A percentile compares a stretch with the other conserved stretches of the same genome.
Evolutionary conservation across 2,797 vertebrate genomes (phyloP).

Genomic region (Poeciliopsis paucimaculata): DNA sequence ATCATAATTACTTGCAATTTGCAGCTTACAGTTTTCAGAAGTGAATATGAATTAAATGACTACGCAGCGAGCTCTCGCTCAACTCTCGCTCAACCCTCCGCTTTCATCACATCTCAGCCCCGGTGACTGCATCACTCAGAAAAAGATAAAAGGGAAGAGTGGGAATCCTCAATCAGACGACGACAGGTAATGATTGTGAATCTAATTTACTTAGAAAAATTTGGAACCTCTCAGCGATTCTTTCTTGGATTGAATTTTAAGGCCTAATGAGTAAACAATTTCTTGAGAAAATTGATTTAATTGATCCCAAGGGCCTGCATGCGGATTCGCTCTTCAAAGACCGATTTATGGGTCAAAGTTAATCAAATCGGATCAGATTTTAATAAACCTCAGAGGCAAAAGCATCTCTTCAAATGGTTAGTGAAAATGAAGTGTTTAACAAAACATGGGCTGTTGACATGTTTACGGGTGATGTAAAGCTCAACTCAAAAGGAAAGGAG

Average conservation of each 20-base stretch:
- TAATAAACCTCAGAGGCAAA: slow-evolving; percentile 20
- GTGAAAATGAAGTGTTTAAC: background rate
- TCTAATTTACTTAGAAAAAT: slow-evolving; percentile 26
- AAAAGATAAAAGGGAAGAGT: background rate
- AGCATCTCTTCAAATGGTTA: slow-evolving; percentile 14
- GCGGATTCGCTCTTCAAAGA: slow-evolving; percentile 4
- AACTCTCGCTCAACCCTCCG: slow-evolving; percentile 40
- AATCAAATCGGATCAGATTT: slow-evolving; percentile 16
- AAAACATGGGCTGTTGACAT: background rate
- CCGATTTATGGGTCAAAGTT: slow-evolving; percentile 4
- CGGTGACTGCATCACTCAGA: slow-evolving; percentile 33
- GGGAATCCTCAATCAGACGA: slow-evolving; percentile 14
- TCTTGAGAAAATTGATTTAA: slow-evolving; percentile 32
- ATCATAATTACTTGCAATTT: slow-evolving; percentile 71
- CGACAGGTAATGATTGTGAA: slow-evolving; percentile 14
- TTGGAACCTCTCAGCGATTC: slow-evolving; percentile 17
- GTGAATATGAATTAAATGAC: slow-evolving; percentile 56
- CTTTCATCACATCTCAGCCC: slow-evolving; percentile 36
- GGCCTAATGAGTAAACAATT: slow-evolving; percentile 19
- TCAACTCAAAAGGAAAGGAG: background rate
- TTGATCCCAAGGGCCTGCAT: background rate
- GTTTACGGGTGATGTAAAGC: background rate
- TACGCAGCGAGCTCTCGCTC: slow-evolving; percentile 26
- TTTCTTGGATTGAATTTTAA: slow-evolving; percentile 19
- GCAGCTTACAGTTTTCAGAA: slow-evolving; percentile 58